phyloP scores from a whole-genome alignment of 2,888 invertebrate species.

The Xestia rhomboidea region DNA sequence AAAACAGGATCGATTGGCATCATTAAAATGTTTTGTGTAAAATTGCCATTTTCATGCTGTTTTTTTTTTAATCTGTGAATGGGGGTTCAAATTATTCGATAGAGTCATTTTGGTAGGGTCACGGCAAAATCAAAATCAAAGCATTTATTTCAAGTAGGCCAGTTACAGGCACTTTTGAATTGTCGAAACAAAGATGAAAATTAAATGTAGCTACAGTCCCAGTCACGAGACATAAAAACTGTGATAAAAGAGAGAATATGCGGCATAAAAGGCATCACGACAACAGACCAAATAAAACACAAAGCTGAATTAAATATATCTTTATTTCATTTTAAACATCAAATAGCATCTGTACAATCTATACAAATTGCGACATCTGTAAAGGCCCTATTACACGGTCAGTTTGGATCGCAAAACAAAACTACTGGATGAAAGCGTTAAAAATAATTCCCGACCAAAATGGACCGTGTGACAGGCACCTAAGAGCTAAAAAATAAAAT shows the following conservation, averaged over 20 bases:
- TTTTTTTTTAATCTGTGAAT: no score
- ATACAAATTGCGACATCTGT: conserved; percentile 57
- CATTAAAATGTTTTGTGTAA: no score
- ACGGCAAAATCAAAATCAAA: no score
- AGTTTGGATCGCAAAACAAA: conserved; percentile 8
- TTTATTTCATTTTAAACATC: conserved; percentile 65
- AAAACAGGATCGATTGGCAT: no score
- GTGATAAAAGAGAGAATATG: no score
- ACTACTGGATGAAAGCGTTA: background rate
- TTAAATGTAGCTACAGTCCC: no score
- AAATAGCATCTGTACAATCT: conserved; percentile 65
- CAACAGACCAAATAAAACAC: conserved; percentile 30
- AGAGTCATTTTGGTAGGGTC: background rate
- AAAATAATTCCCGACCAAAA: background rate
- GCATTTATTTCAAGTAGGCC: no score
- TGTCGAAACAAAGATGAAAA: no score
- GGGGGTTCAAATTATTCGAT: background rate
- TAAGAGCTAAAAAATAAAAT: conserved; percentile 33
- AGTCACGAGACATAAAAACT: no score
- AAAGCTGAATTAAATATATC: conserved; percentile 62
- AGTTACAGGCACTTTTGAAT: no score
- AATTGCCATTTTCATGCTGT: no score
- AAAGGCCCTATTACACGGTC: conserved; percentile 41
- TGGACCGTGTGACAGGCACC: conserved; percentile 7
- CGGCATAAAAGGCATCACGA: no score